Evolutionary conservation across 2,888 invertebrate genomes (phyloP), one percentile per base, ranked within the genome.

Genomic region (Phytoseiulus persimilis): DNA sequence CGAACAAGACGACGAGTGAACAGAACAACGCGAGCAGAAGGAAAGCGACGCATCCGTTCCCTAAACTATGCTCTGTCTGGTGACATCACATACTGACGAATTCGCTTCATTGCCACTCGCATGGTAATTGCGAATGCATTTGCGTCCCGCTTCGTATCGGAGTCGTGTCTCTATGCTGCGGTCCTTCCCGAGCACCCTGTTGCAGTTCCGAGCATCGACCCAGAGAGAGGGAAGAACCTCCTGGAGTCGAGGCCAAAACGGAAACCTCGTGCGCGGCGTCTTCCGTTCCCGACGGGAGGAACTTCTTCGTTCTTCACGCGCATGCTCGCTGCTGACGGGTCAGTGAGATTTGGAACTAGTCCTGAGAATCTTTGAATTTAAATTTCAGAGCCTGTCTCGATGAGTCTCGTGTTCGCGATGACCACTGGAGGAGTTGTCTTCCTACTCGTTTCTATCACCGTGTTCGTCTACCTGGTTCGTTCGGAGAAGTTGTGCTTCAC

Each of bases 401-500:
- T 93, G 92, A 92, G 92, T 83, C 92, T 92, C 9, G 92, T 93
- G 90, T 92, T 93, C 90, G 92, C 92, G 83, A 92, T 92, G 89
- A 92, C 93, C 89, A 92, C 92, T 90, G 92, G 92, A 90, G 92
- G 92, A 91, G 92, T 92, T 90, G 92, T 92, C 89, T 91, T 93
- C 89, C 92, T 93, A 90, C 92, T 93, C 91, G 91, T 93, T 90
- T 92, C 92, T 90, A 92, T 92, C 90, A 91, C 93, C 83, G 91
- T 92, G 90, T 92, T 93, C 90, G 92, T 93, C 90, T 92, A 92
- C 91, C 92, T 93, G 90, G 92, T 93, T 91, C 92, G 92, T 91
- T 91, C 92, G 84, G 93, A 93, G 91, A 92, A 92, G 91, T 92
- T 93, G 92, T 93, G 93, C 91, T 93, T 93, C 91, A 92, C 92